Conservation (phyloP, 1,140 invertebrate species). For the Temnothorax longispinosus region DNA sequence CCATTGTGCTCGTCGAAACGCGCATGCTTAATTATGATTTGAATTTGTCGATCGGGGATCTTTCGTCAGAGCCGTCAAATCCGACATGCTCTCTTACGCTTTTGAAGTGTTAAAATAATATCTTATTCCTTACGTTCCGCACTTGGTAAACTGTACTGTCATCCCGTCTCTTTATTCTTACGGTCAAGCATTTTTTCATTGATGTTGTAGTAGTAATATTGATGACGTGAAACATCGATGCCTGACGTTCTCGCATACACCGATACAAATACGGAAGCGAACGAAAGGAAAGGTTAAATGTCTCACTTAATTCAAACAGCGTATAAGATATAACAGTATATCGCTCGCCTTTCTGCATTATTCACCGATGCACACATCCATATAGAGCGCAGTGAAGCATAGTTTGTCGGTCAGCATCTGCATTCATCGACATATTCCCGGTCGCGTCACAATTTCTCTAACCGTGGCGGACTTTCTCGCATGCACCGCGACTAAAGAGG, state of each 20-base stretch:
- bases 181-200: neutral
- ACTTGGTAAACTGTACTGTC: neutral
- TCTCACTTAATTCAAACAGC: conserved; percentile 11
- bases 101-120: conserved; percentile 22
- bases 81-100: neutral
- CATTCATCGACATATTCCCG: conserved; percentile 55
- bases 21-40: conserved; percentile 58
- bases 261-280: neutral
- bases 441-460: conserved; percentile 66
- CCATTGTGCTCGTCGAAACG: conserved; percentile 68
- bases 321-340: conserved; percentile 17
- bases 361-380: conserved; percentile 27
- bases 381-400: conserved; percentile 53
- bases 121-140: neutral
- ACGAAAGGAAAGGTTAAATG: conserved; percentile 44
- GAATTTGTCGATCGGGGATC: conserved; percentile 57
- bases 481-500: conserved; percentile 68
- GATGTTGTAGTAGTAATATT: neutral
- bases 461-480: conserved; percentile 65
- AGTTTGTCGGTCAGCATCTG: conserved; percentile 65
- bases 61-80: conserved; percentile 39
- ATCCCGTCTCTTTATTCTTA: neutral
- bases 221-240: neutral
- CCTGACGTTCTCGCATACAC: neutral
- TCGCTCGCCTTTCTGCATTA: conserved; percentile 32